These are phyloP conservation scores for Theristicus caerulescens DNA, from an alignment of 2,113 vertebrate genomes.

Conservation along the genomic window DNA sequence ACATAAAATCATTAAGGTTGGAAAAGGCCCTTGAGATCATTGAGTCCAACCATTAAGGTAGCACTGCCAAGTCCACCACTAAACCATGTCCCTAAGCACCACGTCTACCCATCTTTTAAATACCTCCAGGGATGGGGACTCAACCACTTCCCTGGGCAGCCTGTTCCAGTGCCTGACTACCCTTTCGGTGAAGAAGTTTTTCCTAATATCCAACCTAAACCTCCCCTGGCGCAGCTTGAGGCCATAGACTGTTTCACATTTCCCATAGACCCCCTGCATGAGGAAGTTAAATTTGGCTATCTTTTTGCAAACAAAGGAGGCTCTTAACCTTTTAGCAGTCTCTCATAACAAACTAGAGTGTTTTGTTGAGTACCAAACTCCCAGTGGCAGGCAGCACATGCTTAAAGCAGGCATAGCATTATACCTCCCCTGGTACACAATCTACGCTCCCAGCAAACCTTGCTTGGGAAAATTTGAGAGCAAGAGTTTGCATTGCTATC, in stretches of 20 bases:
- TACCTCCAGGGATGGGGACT: too few species aligned
- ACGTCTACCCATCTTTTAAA: too few species aligned
- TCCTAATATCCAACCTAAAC: too few species aligned
- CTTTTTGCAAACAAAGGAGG: not conserved
- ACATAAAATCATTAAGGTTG: too few species aligned
- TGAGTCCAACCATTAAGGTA: too few species aligned
- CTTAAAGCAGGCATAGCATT: not conserved
- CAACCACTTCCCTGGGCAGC: too few species aligned
- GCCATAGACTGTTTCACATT: not conserved
- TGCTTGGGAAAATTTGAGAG: not conserved
- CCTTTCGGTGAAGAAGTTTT: too few species aligned
- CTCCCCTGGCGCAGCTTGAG: too few species aligned
- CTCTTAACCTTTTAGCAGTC: not conserved
- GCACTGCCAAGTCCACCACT: too few species aligned
- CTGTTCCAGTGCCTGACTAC: too few species aligned
- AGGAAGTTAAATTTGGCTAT: not conserved
- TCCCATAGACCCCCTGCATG: not conserved
- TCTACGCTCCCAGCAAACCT: not conserved
- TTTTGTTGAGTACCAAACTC: not conserved
- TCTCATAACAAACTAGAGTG: fast-evolving
- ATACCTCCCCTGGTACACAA: fast-evolving
- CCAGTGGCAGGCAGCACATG: not conserved
- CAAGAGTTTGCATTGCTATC: not conserved
- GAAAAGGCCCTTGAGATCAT: too few species aligned
- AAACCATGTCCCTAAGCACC: too few species aligned